Evolutionary conservation across 2,888 invertebrate genomes (phyloP).

Genomic region (Dryobotodes eremita): DNA sequence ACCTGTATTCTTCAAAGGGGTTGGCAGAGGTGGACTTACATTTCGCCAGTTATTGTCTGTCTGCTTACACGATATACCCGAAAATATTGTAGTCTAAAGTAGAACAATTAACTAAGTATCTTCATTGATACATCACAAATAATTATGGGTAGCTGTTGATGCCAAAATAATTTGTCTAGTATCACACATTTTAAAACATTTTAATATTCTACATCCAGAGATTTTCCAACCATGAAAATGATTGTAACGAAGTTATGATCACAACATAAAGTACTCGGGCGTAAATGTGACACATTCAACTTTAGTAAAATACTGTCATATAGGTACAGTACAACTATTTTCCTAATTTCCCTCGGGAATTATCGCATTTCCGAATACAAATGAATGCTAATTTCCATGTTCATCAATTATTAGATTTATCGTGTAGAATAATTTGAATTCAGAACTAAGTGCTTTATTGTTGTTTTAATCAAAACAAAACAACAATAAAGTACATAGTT

Average conservation of each 20-base stretch:
- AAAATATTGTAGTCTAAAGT: constrained; percentile 31
- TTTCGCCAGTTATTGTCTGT: not conserved
- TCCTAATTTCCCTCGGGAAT: no score
- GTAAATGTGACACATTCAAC: not conserved
- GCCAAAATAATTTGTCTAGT: constrained; percentile 9
- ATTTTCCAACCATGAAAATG: not conserved
- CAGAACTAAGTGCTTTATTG: no score
- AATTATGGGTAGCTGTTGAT: not conserved
- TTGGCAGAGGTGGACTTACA: not conserved
- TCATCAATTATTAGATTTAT: no score
- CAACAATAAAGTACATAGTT: no score
- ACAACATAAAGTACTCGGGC: not conserved
- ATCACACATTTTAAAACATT: not conserved
- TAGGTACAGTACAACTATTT: no score
- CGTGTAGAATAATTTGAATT: no score
- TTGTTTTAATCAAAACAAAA: no score
- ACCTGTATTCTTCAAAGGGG: not conserved
- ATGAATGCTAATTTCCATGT: no score
- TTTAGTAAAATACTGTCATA: not conserved
- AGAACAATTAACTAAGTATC: constrained; percentile 27
- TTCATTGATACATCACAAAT: constrained; percentile 16
- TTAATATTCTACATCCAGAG: not conserved
- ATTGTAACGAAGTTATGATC: not conserved
- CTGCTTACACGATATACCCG: constrained; percentile 20
- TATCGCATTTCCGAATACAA: no score